Evolutionary conservation across 2,797 vertebrate genomes (phyloP).

Genomic region (Falco novaeseelandiae): DNA sequence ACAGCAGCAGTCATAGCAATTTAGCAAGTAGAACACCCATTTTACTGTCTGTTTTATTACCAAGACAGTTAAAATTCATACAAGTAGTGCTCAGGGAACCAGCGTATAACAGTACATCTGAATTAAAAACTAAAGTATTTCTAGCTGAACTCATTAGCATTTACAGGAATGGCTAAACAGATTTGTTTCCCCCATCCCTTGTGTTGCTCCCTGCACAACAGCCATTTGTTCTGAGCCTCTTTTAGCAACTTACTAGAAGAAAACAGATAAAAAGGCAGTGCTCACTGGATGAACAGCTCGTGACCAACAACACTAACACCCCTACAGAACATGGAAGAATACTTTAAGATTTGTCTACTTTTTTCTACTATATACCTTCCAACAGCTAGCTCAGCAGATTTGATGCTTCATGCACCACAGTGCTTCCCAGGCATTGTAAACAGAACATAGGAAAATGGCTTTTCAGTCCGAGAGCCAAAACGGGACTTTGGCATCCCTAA

Average conservation of each 20-base stretch:
- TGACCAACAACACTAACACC: neutral
- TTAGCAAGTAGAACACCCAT: neutral
- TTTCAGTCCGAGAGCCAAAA: neutral
- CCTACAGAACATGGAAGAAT: neutral
- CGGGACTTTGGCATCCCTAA: neutral
- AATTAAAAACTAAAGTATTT: slow-evolving; percentile 54
- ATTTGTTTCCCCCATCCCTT: neutral
- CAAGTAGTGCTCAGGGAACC: slow-evolving; percentile 52
- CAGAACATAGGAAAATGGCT: neutral
- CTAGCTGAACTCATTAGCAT: slow-evolving; percentile 62
- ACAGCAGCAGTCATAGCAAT: slow-evolving; percentile 13
- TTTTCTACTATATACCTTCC: neutral
- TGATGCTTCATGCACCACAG: neutral
- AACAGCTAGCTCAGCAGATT: neutral
- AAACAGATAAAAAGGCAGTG: neutral
- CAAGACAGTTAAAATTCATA: slow-evolving; percentile 56
- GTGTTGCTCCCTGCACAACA: neutral
- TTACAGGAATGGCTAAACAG: slow-evolving; percentile 48
- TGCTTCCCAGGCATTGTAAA: neutral
- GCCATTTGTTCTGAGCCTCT: slow-evolving; percentile 28
- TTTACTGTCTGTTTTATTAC: slow-evolving; percentile 50
- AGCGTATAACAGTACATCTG: slow-evolving; percentile 13
- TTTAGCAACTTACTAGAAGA: slow-evolving; percentile 23
- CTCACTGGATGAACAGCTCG: neutral
- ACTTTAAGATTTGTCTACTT: neutral